Base-by-base conservation (phyloP, 2,113 vertebrate species). In the Zosterops japonicus region DNA sequence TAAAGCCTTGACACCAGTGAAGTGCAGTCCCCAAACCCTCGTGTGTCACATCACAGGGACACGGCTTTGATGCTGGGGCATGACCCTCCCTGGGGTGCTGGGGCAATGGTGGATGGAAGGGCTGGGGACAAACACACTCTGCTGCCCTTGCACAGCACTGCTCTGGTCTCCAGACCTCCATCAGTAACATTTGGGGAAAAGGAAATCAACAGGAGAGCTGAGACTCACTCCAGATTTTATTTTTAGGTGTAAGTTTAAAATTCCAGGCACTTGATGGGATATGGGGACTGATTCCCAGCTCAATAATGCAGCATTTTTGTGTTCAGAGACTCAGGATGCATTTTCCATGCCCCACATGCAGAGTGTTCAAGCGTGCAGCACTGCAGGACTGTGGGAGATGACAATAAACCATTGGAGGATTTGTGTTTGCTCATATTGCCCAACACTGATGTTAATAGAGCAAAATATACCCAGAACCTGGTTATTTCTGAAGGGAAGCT, bases 341-440 rank as follows among this genome's bases (percentile, higher is more conserved):
- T 90, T 79, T 87, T 53, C 31, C 20, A 6, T 36, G 27, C 19
- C 33, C 7, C 12, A 3, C 19, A 7, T 20, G 35, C 23, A 15
- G 4, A 7, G 33, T 6, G 33, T 47, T 74, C 11, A 44, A 42
- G 25, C 1, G 0, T 41, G 18, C 55, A 42, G 13, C 2, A 17
- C 41, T 59, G 50, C 53, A 72, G 39, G 59, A 18, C 31, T 41
- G 24, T 49, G 41, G 23, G 27, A 47, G 60, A 57, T 49, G 53
- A 14, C n/a, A 89, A 5, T 9, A 65, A 95, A 20, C 16, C 4
- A 0, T 5, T 18, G 36, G 46, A 69, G 59, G 55, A 35, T 61
- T 88, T 77, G 23, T 77, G 6, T 44, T 76, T 76, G 29, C 25
- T 87, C n/a, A 25, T 78, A 10, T 44, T 82, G 29, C n/a, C 84